A percentile compares a stretch with the other conserved stretches of the same genome.
phyloP scores from a whole-genome alignment of 2,888 invertebrate genomes.

The Eristalis intricaria region DNA sequence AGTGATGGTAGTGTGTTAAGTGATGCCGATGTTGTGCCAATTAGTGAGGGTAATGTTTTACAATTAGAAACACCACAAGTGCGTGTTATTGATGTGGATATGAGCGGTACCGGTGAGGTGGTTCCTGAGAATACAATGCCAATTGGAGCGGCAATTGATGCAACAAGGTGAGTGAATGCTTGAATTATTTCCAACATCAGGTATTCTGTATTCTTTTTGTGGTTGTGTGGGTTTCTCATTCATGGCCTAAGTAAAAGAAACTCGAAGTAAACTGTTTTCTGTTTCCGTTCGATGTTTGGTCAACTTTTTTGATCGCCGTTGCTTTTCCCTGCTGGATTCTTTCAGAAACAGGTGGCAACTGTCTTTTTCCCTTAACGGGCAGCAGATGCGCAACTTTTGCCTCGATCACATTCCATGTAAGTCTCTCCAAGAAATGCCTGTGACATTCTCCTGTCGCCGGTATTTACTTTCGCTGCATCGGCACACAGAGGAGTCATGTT shows the following conservation, averaged over 20 bases:
- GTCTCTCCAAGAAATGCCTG: conserved; percentile 16
- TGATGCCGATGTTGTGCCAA: conserved; percentile 50
- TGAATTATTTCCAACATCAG: not conserved
- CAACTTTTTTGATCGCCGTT: not conserved
- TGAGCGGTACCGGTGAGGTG: conserved; percentile 10
- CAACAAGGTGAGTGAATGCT: conserved; percentile 45
- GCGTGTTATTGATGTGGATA: conserved; percentile 23
- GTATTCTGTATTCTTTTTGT: not conserved
- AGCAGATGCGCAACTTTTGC: not conserved
- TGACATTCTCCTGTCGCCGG: conserved; percentile 9
- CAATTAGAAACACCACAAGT: conserved; percentile 55
- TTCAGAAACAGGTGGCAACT: not conserved
- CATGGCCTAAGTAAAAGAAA: not conserved
- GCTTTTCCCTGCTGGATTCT: not conserved
- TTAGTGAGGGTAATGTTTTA: conserved; percentile 37
- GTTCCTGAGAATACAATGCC: conserved; percentile 19
- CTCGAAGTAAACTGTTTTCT: not conserved
- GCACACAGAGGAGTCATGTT: not conserved
- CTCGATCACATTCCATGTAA: not conserved
- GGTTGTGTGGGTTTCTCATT: not conserved
- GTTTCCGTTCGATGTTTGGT: not conserved
- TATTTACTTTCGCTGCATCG: conserved; percentile 44
- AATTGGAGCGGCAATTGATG: conserved; percentile 33
- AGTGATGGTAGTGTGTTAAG: conserved; percentile 59
- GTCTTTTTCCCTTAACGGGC: not conserved